Evolutionary conservation across 2,888 invertebrate species (phyloP), one percentile per base, ranked within the genome.

Genomic region (Andrena hattorfiana): DNA sequence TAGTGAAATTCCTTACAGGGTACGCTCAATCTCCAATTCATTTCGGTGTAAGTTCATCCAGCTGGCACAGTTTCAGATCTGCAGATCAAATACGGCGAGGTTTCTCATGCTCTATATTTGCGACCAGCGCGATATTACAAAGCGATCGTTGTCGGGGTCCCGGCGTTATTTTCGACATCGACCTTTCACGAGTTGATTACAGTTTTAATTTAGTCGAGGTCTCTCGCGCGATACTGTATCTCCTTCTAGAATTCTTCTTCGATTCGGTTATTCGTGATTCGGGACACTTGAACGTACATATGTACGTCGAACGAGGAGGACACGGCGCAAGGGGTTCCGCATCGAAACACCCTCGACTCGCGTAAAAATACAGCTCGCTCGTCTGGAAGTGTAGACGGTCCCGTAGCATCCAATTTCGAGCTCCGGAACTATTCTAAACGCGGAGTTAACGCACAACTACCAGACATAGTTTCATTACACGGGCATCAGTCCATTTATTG

Each of bases 41-140:
- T 88, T 87, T 83, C 76, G 73, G 26, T 66, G 85, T 75, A 78
- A 87, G 77, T 81, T 81, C 82, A 80, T 87, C 82, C 89, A 84
- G 84, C 82, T 89, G 89, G 88, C 88, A 87, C 77, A 76, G 82
- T 83, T 89, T 87, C 89, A 87, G 87, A 76, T 85, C 75, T 49
- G 74, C 63, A 56, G 82, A 77, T 83, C 78, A 77, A 85, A 84
- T 75, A 83, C 78, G 71, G 84, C 60, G 75, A 48, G 70, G 62
- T 80, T 72, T 56, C 70, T 51, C 72, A 5, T 62, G 62, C 59
- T 54, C 83, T 62, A 49, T 75, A 73, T 78, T 73, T 84, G 54
- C 73, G 48, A 20, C 49, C 28, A 26, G 30, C 20, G 20, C 62
- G 77, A 67, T 72, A 75, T 75, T 68, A 64, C 62, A 32, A 67